phyloP scores from a whole-genome alignment of 2,888 invertebrate genomes.

The Orchesellides sinensis region DNA sequence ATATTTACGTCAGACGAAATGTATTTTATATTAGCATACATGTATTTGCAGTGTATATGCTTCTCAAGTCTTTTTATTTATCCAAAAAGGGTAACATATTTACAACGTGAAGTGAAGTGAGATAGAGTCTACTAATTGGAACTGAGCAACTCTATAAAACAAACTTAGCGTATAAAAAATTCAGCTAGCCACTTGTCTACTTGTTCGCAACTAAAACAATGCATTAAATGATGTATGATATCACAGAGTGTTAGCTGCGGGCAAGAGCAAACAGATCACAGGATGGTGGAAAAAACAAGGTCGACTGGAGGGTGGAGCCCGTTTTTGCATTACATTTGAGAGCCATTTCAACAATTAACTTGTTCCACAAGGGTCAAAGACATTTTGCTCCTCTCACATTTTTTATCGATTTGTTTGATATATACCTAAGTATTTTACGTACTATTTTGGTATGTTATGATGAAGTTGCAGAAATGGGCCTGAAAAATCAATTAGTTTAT shows the following conservation, averaged over 20 bases:
- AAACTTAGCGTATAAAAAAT: constrained; percentile 23
- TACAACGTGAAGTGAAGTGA: constrained; percentile 2
- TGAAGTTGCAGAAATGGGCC: neutral
- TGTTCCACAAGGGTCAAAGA: constrained; percentile 46
- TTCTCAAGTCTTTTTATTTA: too few species aligned
- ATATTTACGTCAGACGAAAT: too few species aligned
- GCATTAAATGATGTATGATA: constrained; percentile 1
- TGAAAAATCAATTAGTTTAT: neutral
- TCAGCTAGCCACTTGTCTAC: too few species aligned
- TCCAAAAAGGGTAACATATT: constrained; percentile 3
- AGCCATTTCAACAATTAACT: constrained; percentile 32
- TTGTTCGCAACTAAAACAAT: neutral
- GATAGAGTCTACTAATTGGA: constrained; percentile 39
- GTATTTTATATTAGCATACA: too few species aligned
- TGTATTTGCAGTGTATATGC: too few species aligned
- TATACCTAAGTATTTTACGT: too few species aligned
- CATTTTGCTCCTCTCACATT: constrained; percentile 17
- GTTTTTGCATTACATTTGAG: constrained; percentile 22
- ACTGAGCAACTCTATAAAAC: constrained; percentile 41
- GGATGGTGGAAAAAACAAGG: constrained; percentile 35
- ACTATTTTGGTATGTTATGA: too few species aligned
- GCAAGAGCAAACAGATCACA: constrained; percentile 29
- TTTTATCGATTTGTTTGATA: neutral
- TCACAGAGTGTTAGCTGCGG: constrained; percentile 8
- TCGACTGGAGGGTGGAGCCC: constrained; percentile 61